These are phyloP conservation scores for Sinocyclocheilus anophthalmus DNA, from an alignment of 2,113 vertebrate species.

Conservation along the genomic window DNA sequence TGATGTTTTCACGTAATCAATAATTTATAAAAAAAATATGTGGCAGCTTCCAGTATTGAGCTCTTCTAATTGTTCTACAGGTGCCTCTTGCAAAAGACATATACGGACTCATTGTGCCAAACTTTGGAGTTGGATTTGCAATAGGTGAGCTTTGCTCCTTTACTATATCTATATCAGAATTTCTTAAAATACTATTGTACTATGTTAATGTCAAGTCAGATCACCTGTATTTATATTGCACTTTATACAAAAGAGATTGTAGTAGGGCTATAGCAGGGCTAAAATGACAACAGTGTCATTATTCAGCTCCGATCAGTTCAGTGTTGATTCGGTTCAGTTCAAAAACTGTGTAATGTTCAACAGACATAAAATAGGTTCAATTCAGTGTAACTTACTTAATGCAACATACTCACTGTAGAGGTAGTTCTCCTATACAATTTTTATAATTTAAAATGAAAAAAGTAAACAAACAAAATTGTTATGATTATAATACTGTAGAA, in stretches of 20 bases:
- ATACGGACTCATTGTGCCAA: slow-evolving; percentile 93
- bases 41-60: background rate
- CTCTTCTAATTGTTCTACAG: slow-evolving; percentile 66
- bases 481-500: background rate
- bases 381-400: background rate
- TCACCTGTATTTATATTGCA: no score
- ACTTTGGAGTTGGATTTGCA: slow-evolving; percentile 94
- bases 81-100: slow-evolving; percentile 92
- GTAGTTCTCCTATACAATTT: background rate
- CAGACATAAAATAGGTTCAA: no score
- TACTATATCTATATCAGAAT: background rate
- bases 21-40: background rate
- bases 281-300: no score
- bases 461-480: background rate
- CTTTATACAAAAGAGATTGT: no score
- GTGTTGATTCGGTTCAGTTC: background rate
- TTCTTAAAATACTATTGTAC: background rate
- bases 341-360: background rate
- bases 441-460: no score
- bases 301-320: no score
- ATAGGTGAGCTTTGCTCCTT: slow-evolving; percentile 78
- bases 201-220: background rate
- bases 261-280: no score
- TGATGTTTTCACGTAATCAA: background rate
- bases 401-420: background rate